Base-by-base conservation (phyloP, 2,797 vertebrate species). In the Semaprochilodus insignis region DNA sequence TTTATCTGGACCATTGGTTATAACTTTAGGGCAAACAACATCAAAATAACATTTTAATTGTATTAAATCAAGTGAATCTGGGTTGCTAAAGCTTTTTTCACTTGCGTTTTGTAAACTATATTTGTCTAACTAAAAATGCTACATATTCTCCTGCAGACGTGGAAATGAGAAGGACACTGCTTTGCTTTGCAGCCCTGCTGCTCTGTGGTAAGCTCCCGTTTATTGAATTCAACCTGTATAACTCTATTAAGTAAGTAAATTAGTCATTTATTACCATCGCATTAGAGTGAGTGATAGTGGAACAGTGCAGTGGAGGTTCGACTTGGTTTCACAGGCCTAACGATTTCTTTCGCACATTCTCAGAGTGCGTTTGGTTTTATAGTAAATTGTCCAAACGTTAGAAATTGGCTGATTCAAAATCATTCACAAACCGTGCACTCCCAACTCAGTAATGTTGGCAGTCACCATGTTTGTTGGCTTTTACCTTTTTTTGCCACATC, bases 161-260 rank as follows among this genome's bases (percentile, higher is more conserved):
- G 74, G 88, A 76, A 69, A 89, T 86, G 76, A 84, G 77, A 44
- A 63, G 77, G 27, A 23, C 48, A 23, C 44, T 87, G 54, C 62
- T 59, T 23, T 85, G 73, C 67, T 62, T 87, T 65, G 70, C 57
- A 14, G 81, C 71, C 77, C 36, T 89, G 25, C 78, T 91, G 76
- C 73, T 90, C 16, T 51, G 31, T 36, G 89, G 90, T 91, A 87
- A 89, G 89, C 8, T 5, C 15, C 63, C 59, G 10, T 70, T n/a
- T 19, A 2, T 62, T 14, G 1, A 62, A 78, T 55, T 69, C 14
- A 0, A 6, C 15, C 23, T 2, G 31, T 8, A 16, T 36, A 13
- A 10, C n/a, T 14, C 11, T 62, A 23, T 36, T 40, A 1, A 34
- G 17, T 1, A 17, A 17, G 44, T 48, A 48, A 48, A 48, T 48